Evolutionary conservation across 2,113 vertebrate genomes (phyloP).

Genomic region (Chaetura pelagica): DNA sequence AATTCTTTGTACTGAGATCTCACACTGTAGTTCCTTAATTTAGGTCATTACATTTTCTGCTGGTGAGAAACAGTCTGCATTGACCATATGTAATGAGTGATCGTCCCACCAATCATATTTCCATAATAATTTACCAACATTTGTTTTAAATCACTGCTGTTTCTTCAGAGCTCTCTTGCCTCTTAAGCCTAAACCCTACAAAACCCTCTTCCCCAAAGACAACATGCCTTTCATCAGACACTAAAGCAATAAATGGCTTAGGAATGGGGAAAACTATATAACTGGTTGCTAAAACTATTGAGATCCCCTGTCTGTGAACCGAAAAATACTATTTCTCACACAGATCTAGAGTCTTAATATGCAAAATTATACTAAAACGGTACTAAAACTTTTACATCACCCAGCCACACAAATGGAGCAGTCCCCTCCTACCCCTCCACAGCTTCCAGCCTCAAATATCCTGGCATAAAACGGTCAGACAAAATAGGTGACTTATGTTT

Average conservation of each 20-base stretch:
- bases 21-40: neutral
- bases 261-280: neutral
- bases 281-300: neutral
- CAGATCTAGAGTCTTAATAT: neutral
- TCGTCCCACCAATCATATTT: neutral
- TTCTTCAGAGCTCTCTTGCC: neutral
- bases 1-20: neutral
- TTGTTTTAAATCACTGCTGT: neutral
- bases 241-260: neutral
- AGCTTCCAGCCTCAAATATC: slow-evolving; percentile 48
- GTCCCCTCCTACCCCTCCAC: neutral
- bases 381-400: slow-evolving; percentile 15
- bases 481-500: slow-evolving; percentile 80
- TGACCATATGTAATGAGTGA: neutral
- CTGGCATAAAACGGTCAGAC: slow-evolving; percentile 70
- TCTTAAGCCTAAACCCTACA: neutral
- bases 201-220: neutral
- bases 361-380: neutral
- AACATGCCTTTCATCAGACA: neutral
- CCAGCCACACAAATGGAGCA: neutral
- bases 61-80: neutral
- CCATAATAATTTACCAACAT: neutral
- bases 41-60: neutral
- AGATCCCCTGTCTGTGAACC: neutral
- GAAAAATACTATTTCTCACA: neutral